phyloP scores from a whole-genome alignment of 2,113 vertebrate species.

The Panthera uncia region DNA sequence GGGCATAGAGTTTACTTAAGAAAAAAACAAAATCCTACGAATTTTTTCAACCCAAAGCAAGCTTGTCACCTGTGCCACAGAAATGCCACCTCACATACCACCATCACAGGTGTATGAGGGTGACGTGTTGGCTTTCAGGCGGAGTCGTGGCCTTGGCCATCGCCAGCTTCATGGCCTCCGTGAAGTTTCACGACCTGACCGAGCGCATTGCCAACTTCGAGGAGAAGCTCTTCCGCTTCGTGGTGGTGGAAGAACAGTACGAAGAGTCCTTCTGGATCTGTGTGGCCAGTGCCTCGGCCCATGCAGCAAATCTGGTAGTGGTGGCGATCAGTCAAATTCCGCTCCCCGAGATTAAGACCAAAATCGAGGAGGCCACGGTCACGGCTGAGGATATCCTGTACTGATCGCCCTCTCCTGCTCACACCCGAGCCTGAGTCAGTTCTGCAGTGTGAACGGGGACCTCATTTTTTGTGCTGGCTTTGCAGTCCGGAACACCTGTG shows the following conservation, averaged over 20 bases:
- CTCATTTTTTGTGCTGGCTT: not conserved
- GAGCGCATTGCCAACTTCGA: slow-evolving; percentile 93
- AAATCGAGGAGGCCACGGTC: slow-evolving; percentile 92
- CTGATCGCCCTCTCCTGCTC: slow-evolving; percentile 69
- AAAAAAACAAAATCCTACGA: not conserved
- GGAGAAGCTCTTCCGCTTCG: slow-evolving; percentile 90
- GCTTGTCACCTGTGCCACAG: not conserved
- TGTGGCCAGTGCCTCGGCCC: slow-evolving; percentile 90
- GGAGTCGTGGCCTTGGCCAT: slow-evolving; percentile 87
- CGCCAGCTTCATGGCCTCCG: slow-evolving; percentile 91
- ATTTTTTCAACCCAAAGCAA: not conserved
- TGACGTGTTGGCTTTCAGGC: slow-evolving; percentile 84
- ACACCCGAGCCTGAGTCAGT: not conserved
- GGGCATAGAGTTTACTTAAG: not conserved
- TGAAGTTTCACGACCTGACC: slow-evolving; percentile 90
- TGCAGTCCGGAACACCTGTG: not conserved
- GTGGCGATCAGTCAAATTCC: slow-evolving; percentile 91
- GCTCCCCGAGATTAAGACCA: slow-evolving; percentile 92
- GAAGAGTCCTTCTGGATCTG: slow-evolving; percentile 96
- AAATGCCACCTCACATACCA: not conserved
- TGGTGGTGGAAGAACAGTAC: slow-evolving; percentile 90
- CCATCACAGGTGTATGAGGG: not conserved
- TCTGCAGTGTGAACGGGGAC: not conserved
- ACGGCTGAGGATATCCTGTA: slow-evolving; percentile 95
- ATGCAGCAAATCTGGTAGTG: slow-evolving; percentile 90